A percentile compares a stretch with the other conserved stretches of the same genome.
phyloP scores from a whole-genome alignment of 2,113 vertebrate genomes.

The Megatriorchis doriae region DNA sequence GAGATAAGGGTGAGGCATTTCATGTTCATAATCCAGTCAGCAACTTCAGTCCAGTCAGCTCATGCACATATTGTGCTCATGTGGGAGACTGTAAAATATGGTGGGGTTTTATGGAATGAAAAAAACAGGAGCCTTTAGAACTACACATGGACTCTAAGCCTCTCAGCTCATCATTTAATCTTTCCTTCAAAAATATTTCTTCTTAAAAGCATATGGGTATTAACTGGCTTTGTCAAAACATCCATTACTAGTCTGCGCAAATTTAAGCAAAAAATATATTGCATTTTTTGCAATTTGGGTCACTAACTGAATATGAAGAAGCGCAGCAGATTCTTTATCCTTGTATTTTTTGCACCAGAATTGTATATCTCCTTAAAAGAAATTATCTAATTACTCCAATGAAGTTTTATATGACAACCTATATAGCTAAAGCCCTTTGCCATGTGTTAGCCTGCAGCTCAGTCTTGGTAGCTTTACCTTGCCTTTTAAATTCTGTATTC shows the following conservation, averaged over 20 bases:
- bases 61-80: background rate
- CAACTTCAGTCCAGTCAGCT: background rate
- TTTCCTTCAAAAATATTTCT: background rate
- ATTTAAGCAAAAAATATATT: background rate
- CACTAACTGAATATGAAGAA: background rate
- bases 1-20: constrained; percentile 5
- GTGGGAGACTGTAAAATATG: background rate
- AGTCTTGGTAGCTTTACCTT: background rate
- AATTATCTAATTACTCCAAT: background rate
- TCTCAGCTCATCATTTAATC: background rate
- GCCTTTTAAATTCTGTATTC: background rate
- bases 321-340: background rate
- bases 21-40: background rate
- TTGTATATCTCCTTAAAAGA: background rate
- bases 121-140: background rate
- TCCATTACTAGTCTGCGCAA: background rate
- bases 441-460: background rate
- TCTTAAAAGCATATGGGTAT: background rate
- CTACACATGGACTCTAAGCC: background rate
- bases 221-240: background rate
- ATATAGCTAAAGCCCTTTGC: background rate
- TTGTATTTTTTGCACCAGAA: background rate
- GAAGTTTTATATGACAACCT: background rate
- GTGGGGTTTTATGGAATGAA: background rate
- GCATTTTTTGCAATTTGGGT: background rate